Evolutionary conservation across 2,888 invertebrate genomes (phyloP).

Genomic region (Chironomus tentans): DNA sequence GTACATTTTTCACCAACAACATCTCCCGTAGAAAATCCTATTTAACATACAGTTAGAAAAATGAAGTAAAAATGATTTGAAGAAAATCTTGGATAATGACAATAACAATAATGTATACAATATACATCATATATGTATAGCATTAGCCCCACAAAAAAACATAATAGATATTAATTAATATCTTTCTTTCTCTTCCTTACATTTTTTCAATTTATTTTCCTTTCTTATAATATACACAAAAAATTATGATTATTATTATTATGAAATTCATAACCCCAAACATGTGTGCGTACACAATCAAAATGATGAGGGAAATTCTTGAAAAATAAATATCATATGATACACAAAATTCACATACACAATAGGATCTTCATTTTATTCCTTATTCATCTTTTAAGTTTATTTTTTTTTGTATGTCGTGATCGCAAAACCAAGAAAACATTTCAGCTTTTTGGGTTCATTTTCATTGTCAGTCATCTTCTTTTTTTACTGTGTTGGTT

Average conservation of each 20-base stretch:
- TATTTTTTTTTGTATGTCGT: background rate
- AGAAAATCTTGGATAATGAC: background rate
- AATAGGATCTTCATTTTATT: background rate
- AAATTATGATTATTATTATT: too few relatives aligned
- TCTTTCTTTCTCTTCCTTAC: background rate
- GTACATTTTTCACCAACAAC: too few relatives aligned
- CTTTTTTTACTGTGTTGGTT: background rate
- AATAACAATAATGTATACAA: background rate
- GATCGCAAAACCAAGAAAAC: background rate
- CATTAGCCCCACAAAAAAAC: background rate
- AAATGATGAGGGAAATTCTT: too few relatives aligned
- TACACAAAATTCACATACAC: background rate
- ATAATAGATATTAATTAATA: background rate
- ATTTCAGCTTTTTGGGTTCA: background rate
- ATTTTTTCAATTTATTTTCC: too few relatives aligned
- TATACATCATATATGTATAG: background rate
- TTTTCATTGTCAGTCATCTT: background rate
- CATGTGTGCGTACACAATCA: too few relatives aligned
- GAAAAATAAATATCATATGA: too few relatives aligned
- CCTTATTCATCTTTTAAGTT: background rate
- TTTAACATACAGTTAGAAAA: too few relatives aligned
- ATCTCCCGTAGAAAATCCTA: too few relatives aligned
- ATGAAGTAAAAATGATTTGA: background rate
- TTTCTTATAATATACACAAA: too few relatives aligned
- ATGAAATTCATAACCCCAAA: too few relatives aligned